phyloP scores from a whole-genome alignment of 2,888 invertebrate species.

The Ectemnius continuus region DNA sequence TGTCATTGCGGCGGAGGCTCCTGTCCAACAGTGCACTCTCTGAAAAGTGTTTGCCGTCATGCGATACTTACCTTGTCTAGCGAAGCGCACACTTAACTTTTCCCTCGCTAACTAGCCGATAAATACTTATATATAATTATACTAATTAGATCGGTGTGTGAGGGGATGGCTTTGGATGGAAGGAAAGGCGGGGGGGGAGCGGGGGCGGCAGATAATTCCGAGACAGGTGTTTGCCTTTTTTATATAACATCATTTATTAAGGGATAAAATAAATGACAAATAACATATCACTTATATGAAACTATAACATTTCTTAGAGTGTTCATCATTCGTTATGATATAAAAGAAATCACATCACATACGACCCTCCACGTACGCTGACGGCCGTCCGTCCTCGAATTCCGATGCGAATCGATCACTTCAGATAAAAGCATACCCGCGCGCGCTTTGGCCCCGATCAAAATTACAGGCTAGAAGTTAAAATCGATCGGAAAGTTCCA shows the following conservation, averaged over 20 bases:
- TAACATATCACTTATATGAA: conserved; percentile 78
- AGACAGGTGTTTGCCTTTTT: conserved; percentile 56
- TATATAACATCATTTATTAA: conserved; percentile 78
- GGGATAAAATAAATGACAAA: conserved; percentile 78
- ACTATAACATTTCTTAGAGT: conserved; percentile 78
- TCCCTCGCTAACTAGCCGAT: too few species aligned
- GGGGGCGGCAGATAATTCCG: neutral
- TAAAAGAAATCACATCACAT: conserved; percentile 78
- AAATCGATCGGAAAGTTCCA: neutral
- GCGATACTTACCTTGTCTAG: too few species aligned
- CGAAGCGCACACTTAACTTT: too few species aligned
- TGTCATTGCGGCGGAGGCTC: too few species aligned
- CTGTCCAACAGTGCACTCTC: too few species aligned
- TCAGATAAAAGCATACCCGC: neutral
- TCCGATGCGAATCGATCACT: conserved; percentile 7
- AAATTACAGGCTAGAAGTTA: neutral
- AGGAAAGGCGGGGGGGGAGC: neutral
- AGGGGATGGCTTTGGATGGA: neutral
- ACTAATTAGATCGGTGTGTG: neutral
- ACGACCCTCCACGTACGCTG: conserved; percentile 68
- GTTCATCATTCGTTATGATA: conserved; percentile 77
- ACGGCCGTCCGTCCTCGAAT: conserved; percentile 43
- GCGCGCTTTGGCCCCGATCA: neutral
- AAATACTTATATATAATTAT: too few species aligned
- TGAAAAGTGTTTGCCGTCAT: too few species aligned